Conservation (phyloP, 2,888 invertebrate genomes). For the Caenorhabditis wallacei region DNA sequence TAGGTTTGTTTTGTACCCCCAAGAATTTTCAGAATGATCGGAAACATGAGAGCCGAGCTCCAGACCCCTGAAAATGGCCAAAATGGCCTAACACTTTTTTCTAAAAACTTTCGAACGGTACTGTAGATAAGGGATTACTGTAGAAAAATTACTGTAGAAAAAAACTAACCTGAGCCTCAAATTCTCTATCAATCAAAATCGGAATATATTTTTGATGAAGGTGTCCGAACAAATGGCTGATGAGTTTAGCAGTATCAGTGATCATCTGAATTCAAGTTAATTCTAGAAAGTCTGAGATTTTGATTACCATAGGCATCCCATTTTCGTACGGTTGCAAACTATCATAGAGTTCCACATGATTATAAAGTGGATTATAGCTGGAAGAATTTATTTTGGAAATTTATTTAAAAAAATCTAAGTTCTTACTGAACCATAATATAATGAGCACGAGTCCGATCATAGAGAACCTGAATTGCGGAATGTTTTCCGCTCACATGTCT, state of each 20-base stretch:
- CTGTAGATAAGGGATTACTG: neutral
- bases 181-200: conserved; percentile 33
- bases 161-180: conserved; percentile 37
- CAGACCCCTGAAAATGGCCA: no score
- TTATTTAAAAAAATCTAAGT: neutral
- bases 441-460: conserved; percentile 56
- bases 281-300: no score
- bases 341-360: conserved; percentile 30
- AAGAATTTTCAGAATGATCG: no score
- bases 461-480: conserved; percentile 61
- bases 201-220: conserved; percentile 6
- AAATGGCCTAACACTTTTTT: no score
- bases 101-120: no score
- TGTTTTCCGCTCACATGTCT: conserved; percentile 56
- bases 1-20: no score
- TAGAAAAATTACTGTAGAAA: no score
- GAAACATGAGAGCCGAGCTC: no score
- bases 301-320: conserved; percentile 13
- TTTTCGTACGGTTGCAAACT: conserved; percentile 42
- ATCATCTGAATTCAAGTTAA: conserved; percentile 33
- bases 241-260: conserved; percentile 10
- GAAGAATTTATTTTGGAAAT: neutral
- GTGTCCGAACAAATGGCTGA: conserved; percentile 48
- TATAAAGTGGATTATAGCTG: conserved; percentile 36
- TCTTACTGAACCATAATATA: conserved; percentile 61